phyloP scores from a whole-genome alignment of 2,888 invertebrate species.

The Theretra japonica region DNA sequence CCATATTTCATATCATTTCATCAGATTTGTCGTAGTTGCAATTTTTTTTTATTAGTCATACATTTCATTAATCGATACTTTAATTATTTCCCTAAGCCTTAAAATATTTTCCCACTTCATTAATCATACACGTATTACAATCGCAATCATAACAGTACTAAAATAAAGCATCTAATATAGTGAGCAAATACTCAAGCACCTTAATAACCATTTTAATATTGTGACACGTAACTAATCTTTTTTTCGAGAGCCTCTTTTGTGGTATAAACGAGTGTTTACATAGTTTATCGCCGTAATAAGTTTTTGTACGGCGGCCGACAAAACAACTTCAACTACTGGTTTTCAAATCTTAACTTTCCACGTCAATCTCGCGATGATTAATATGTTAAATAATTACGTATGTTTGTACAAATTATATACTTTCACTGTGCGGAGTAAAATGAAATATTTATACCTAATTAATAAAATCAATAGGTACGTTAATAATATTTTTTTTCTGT shows the following conservation, averaged over 20 bases:
- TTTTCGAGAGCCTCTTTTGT: not conserved
- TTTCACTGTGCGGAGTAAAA: not conserved
- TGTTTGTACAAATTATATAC: not conserved
- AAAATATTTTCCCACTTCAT: no score
- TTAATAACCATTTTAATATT: not conserved
- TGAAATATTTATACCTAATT: not conserved
- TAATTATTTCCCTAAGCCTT: no score
- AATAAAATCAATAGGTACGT: not conserved
- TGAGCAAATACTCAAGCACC: not conserved
- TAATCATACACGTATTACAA: no score
- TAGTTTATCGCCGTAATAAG: constrained; percentile 5
- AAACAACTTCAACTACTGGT: constrained; percentile 51
- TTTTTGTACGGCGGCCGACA: constrained; percentile 43
- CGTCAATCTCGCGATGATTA: constrained; percentile 49
- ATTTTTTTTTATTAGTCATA: no score
- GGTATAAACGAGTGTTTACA: not conserved
- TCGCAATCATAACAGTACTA: not conserved
- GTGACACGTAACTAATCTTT: not conserved
- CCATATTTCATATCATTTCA: no score
- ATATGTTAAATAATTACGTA: constrained; percentile 21
- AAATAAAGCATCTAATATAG: not conserved
- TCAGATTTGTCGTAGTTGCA: no score
- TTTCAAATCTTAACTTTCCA: constrained; percentile 50
- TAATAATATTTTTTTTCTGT: no score
- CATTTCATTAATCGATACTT: no score